These are phyloP conservation scores for Orthonevra nobilis DNA, from an alignment of 2,888 invertebrate species.

Conservation along the genomic window DNA sequence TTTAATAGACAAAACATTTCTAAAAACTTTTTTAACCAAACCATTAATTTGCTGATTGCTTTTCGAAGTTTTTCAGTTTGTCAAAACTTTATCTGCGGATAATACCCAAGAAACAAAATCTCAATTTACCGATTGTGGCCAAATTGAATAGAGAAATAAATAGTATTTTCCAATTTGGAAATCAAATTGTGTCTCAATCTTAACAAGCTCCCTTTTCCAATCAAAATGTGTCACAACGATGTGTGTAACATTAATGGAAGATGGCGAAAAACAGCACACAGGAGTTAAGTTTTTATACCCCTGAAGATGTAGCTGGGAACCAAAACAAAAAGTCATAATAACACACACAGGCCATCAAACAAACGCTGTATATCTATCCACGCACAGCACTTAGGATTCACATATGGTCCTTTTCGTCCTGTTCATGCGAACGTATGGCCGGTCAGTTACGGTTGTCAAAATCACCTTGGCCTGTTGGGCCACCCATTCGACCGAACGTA, in stretches of 20 bases:
- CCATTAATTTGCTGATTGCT: no score
- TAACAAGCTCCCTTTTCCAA: slow-evolving; percentile 27
- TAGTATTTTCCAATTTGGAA: slow-evolving; percentile 53
- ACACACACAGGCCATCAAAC: no score
- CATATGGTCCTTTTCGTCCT: background rate
- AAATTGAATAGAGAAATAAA: slow-evolving; percentile 38
- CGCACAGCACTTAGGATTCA: background rate
- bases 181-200: background rate
- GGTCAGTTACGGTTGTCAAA: slow-evolving; percentile 18
- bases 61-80: no score
- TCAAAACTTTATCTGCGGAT: no score
- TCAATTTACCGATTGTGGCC: no score
- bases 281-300: slow-evolving; percentile 17
- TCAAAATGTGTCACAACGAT: slow-evolving; percentile 60
- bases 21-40: no score
- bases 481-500: slow-evolving; percentile 23
- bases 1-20: no score
- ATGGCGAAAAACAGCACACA: slow-evolving; percentile 13
- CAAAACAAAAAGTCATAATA: slow-evolving; percentile 56
- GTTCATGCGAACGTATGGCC: background rate
- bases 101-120: no score
- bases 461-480: background rate
- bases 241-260: slow-evolving; percentile 41
- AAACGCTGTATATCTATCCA: no score
- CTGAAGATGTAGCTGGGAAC: slow-evolving; percentile 4